These are phyloP conservation scores for Uromys caudimaculatus DNA, from an alignment of 2,797 vertebrate genomes.

Conservation along the genomic window DNA sequence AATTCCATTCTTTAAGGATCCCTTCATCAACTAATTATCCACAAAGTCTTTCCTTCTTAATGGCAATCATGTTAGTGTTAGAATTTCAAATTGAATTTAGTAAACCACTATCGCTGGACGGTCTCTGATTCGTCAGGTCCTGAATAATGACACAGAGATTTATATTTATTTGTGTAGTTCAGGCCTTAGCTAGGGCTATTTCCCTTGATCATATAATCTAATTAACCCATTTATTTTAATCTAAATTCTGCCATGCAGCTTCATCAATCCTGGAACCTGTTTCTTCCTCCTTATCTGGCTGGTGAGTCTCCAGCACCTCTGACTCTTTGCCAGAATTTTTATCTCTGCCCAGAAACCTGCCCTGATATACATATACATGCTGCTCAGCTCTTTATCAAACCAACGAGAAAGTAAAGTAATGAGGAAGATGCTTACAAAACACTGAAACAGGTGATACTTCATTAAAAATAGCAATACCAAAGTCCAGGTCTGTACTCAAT, in stretches of 20 bases:
- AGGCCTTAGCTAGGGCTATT: background rate
- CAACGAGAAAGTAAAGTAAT: background rate
- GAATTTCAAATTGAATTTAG: background rate
- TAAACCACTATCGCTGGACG: background rate
- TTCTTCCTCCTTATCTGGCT: background rate
- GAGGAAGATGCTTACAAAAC: background rate
- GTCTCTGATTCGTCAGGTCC: background rate
- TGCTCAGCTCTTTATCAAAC: background rate
- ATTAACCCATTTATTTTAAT: background rate
- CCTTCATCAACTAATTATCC: background rate
- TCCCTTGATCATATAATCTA: background rate
- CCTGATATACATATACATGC: background rate
- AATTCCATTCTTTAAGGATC: background rate
- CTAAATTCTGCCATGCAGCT: background rate
- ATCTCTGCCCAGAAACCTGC: background rate
- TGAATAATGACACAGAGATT: background rate
- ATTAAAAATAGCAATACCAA: background rate
- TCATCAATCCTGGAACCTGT: background rate
- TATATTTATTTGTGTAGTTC: background rate
- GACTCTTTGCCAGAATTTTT: background rate
- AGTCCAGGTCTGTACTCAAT: background rate
- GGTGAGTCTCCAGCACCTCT: background rate
- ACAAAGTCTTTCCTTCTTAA: background rate
- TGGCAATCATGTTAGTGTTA: background rate
- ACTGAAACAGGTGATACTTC: background rate